phyloP scores from a whole-genome alignment of 1,140 invertebrate species.

The Procambarus virginalis region DNA sequence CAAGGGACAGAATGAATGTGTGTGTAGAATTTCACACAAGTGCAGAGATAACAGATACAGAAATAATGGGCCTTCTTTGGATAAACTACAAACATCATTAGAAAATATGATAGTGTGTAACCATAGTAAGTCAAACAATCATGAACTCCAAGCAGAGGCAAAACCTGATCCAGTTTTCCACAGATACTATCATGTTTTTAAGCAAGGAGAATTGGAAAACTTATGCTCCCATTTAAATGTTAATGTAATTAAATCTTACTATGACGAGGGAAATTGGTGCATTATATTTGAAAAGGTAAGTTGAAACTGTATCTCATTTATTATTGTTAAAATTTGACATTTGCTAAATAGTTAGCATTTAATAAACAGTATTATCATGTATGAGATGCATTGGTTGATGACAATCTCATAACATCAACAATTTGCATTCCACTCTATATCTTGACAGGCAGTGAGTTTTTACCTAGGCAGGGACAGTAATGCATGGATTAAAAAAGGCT shows the following conservation, averaged over 20 bases:
- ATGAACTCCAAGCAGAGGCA: slow-evolving; percentile 71
- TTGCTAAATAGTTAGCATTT: not conserved
- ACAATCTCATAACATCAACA: not conserved
- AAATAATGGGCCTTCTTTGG: not conserved
- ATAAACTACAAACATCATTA: not conserved
- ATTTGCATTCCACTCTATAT: not conserved
- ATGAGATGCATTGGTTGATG: not conserved
- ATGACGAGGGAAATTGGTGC: slow-evolving; percentile 98
- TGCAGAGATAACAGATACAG: slow-evolving; percentile 2
- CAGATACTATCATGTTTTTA: slow-evolving; percentile 96
- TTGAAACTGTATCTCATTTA: slow-evolving; percentile 13
- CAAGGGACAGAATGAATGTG: slow-evolving; percentile 17
- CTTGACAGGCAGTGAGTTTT: not conserved
- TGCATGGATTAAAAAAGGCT: not conserved
- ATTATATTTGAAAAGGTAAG: slow-evolving; percentile 81
- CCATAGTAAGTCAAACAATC: slow-evolving; percentile 15
- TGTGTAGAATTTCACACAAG: not conserved
- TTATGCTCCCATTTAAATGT: slow-evolving; percentile 80
- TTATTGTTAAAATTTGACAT: not conserved
- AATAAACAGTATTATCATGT: not conserved
- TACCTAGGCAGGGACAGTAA: not conserved
- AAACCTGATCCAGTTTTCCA: slow-evolving; percentile 78
- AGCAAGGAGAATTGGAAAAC: slow-evolving; percentile 86
- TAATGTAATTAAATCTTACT: slow-evolving; percentile 83
- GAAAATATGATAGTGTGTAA: slow-evolving; percentile 4